phyloP scores from a whole-genome alignment of 2,113 vertebrate genomes.

The Alligator mississippiensis region DNA sequence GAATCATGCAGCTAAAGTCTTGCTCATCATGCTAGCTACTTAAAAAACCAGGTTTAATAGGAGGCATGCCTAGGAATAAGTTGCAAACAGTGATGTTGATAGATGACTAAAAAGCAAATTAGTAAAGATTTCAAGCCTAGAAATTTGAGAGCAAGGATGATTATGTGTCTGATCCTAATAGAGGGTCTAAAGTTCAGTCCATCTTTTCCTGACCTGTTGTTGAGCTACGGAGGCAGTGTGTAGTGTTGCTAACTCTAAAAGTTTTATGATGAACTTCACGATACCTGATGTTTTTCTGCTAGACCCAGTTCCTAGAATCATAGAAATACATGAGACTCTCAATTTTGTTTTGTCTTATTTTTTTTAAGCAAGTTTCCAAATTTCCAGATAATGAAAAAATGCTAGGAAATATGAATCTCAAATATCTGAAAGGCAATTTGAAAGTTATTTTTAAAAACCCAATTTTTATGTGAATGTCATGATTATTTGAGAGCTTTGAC shows the following conservation, averaged over 20 bases:
- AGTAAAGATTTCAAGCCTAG: background rate
- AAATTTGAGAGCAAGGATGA: background rate
- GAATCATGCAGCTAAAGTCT: background rate
- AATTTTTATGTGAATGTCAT: background rate
- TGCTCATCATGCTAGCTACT: background rate
- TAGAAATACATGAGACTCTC: background rate
- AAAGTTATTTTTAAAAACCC: background rate
- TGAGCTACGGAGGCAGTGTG: background rate
- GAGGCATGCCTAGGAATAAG: background rate
- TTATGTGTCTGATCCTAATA: background rate
- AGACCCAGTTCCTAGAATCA: too few species aligned
- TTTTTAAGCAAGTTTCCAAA: background rate
- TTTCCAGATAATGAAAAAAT: background rate
- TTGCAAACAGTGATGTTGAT: background rate
- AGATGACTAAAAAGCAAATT: conserved; percentile 1
- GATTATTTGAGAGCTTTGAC: background rate
- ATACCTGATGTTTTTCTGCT: background rate
- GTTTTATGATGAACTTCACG: background rate
- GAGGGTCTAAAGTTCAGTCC: background rate
- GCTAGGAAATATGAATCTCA: background rate
- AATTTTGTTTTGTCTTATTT: background rate
- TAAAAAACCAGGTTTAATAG: background rate
- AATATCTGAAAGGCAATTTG: background rate
- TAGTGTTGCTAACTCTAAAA: conserved; percentile 3
- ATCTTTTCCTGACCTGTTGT: background rate